A percentile compares a stretch with the other conserved stretches of the same genome.
Conservation (phyloP, 2,797 vertebrate genomes). For the Halcyon leucocephala region DNA sequence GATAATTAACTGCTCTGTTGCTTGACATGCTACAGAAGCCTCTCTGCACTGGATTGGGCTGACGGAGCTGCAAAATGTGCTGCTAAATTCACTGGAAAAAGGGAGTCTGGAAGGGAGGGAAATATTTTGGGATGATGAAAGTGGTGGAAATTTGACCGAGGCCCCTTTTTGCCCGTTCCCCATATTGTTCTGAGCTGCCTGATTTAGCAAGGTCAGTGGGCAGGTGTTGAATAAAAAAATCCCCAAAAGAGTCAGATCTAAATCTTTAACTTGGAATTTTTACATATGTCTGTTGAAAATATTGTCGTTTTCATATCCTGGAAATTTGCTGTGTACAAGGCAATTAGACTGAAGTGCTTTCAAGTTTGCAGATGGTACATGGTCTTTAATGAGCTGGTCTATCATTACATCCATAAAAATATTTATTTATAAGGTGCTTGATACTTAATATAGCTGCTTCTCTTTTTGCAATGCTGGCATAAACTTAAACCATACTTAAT, state of each 20-base stretch:
- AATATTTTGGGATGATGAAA: neutral
- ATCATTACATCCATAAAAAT: neutral
- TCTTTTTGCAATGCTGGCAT: neutral
- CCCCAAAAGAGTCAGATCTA: neutral
- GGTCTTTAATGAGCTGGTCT: neutral
- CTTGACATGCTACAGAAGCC: neutral
- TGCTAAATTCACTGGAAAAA: neutral
- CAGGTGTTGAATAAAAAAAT: neutral
- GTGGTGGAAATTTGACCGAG: neutral
- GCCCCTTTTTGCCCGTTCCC: neutral
- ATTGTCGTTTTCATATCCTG: rapidly evolving
- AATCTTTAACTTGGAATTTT: neutral
- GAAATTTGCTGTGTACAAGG: neutral
- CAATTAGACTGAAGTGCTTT: neutral
- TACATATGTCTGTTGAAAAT: neutral
- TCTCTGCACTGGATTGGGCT: neutral
- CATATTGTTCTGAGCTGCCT: neutral
- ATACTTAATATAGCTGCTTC: neutral
- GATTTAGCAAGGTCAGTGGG: neutral
- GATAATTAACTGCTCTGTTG: neutral
- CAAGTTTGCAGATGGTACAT: neutral
- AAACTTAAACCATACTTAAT: neutral
- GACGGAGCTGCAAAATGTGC: neutral
- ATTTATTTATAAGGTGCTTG: neutral
- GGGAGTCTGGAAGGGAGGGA: neutral